A percentile compares a stretch with the other conserved stretches of the same genome.
These are phyloP conservation scores for Gadopsis marmoratus DNA, from an alignment of 2,797 vertebrate genomes.

Conservation along the genomic window DNA sequence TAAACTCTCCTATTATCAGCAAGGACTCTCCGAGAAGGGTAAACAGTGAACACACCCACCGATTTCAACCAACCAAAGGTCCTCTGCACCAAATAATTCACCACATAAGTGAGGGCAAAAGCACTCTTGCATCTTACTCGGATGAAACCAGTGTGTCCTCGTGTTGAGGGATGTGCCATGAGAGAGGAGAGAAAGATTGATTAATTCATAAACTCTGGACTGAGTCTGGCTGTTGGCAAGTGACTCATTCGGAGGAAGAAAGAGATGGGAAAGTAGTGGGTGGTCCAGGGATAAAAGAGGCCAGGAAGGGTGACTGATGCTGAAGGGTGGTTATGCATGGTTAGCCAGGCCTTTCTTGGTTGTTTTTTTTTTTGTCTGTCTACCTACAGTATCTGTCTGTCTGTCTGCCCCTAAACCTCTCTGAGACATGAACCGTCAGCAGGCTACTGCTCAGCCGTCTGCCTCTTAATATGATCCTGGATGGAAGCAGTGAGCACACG, in stretches of 20 bases:
- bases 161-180: conserved; percentile 16
- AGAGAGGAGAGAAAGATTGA: conserved; percentile 41
- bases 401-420: conserved; percentile 17
- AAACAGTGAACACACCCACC: neutral
- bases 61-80: neutral
- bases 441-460: conserved; percentile 44
- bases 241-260: conserved; percentile 61
- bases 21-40: neutral
- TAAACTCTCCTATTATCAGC: conserved; percentile 4
- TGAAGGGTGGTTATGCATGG: conserved; percentile 47
- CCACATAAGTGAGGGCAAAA: conserved; percentile 1
- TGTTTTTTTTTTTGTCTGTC: conserved; percentile 30
- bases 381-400: conserved; percentile 41
- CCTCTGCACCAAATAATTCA: conserved; percentile 5
- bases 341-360: conserved; percentile 16
- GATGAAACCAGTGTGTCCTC: conserved; percentile 7
- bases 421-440: conserved; percentile 50
- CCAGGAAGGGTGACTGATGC: conserved; percentile 48
- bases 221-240: conserved; percentile 44
- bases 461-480: conserved; percentile 43
- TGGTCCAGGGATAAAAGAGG: conserved; percentile 56
- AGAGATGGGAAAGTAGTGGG: conserved; percentile 43
- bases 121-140: neutral
- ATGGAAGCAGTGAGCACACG: neutral
- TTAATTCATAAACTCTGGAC: conserved; percentile 64